Evolutionary conservation across 2,888 invertebrate species (phyloP), one percentile per base, ranked within the genome.

Genomic region (Zaprionus bogoriensis): DNA sequence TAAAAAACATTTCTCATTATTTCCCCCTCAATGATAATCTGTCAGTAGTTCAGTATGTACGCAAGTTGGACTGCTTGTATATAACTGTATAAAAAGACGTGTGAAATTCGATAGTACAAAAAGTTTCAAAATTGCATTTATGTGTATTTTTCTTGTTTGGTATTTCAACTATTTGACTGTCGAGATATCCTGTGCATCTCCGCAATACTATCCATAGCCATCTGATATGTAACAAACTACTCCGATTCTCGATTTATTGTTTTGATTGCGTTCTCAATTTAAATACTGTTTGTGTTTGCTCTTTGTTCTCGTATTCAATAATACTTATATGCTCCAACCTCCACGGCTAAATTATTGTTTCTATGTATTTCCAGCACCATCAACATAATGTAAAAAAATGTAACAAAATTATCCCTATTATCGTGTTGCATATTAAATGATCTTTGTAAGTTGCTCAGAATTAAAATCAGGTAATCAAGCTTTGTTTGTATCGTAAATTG

Each of bases 381-480:
- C 58, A 4, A 54, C 71, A 61, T 6, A 47, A 60, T 32, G 17
- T 39, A 44, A 10, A 41, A 66, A 60, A 58, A 42, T 67, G 36
- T 74, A 82, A 82, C 76, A 85, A 87, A 85, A 82, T 79, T 82
- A 54, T 20, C 66, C 60, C 76, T 86, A 79, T 66, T 58, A 50
- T 55, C 9, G 12, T 62, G 38, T 69, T 55, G 62, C 59, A 42
- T 71, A 53, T 60, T 66, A 72, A 85, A 82, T 61, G 62, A 75
- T 76, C 57, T 46, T 59, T 65, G 62, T 63, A 71, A 65, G 64
- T 83, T 62, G 63, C 74, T 87, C 77, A 87, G 83, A 77, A 87
- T 67, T 41, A 60, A 74, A 83, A 83, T 83, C 83, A 83, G 83
- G 83, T 83, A 88, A 87, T 87, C 64, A 88, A 83, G 83, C 83